phyloP scores from a whole-genome alignment of 1,140 invertebrate species.

The Tetramorium simillimum region DNA sequence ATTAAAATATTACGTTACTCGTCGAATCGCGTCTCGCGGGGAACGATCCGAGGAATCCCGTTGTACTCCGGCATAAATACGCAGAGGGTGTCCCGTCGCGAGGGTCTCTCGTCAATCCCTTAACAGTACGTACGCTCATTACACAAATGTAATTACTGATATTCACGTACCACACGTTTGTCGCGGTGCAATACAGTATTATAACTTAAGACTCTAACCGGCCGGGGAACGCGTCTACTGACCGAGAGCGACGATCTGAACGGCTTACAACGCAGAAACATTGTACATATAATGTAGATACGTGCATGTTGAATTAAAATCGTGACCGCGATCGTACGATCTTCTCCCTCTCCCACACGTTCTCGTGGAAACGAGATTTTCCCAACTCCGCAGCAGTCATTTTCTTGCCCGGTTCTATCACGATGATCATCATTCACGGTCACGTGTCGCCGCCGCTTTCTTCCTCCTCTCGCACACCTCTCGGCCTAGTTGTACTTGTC shows the following conservation, averaged over 20 bases:
- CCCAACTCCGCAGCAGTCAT: slow-evolving; percentile 18
- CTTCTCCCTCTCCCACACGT: background rate
- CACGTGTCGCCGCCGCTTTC: slow-evolving; percentile 1
- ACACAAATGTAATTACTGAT: slow-evolving; percentile 84
- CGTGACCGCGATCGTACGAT: slow-evolving; percentile 31
- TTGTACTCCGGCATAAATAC: slow-evolving; percentile 26
- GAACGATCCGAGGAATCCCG: slow-evolving; percentile 1
- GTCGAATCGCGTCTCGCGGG: slow-evolving; percentile 32
- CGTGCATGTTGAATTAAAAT: slow-evolving; percentile 53
- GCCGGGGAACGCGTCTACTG: slow-evolving; percentile 54
- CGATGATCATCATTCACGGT: slow-evolving; percentile 45
- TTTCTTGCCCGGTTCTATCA: slow-evolving; percentile 9
- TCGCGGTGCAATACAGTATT: slow-evolving; percentile 80
- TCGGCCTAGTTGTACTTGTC: slow-evolving; percentile 82
- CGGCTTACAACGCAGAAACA: slow-evolving; percentile 48
- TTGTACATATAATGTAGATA: slow-evolving; percentile 64
- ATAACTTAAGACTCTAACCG: slow-evolving; percentile 60
- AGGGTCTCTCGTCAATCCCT: slow-evolving; percentile 64
- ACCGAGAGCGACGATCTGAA: slow-evolving; percentile 36
- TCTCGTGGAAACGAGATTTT: background rate
- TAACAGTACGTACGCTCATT: slow-evolving; percentile 73
- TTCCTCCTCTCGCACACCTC: slow-evolving; percentile 12
- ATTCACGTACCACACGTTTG: slow-evolving; percentile 82
- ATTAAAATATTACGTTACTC: slow-evolving; percentile 50
- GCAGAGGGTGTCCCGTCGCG: slow-evolving; percentile 38